A percentile compares a stretch with the other conserved stretches of the same genome.
phyloP scores from a whole-genome alignment of 2,888 invertebrate genomes.

The Drosophila atripex region DNA sequence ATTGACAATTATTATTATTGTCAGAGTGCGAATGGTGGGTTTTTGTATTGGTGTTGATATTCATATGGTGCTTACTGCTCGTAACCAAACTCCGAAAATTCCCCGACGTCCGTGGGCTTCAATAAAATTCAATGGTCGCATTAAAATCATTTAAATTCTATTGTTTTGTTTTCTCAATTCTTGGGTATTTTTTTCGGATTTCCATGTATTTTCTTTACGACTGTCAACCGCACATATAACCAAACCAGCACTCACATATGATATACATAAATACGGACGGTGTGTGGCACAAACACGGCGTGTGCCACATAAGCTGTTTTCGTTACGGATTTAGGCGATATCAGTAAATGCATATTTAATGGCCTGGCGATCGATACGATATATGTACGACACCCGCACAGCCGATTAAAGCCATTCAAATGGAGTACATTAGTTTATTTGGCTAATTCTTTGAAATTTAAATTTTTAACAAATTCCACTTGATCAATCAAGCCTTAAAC shows the following conservation, averaged over 20 bases:
- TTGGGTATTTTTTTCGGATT: slow-evolving; percentile 47
- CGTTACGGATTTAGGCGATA: slow-evolving; percentile 73
- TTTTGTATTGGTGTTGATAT: slow-evolving; percentile 50
- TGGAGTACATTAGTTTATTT: background rate
- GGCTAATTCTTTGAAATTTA: background rate
- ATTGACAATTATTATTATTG: slow-evolving; percentile 79
- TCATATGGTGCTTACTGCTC: slow-evolving; percentile 65
- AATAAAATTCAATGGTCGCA: slow-evolving; percentile 79
- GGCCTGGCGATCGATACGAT: slow-evolving; percentile 69
- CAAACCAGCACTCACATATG: slow-evolving; percentile 13
- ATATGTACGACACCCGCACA: slow-evolving; percentile 28
- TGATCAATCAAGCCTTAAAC: background rate
- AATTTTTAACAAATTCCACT: background rate
- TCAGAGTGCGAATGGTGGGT: slow-evolving; percentile 61
- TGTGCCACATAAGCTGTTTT: slow-evolving; percentile 73
- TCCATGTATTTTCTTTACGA: slow-evolving; percentile 53
- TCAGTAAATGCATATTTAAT: slow-evolving; percentile 78
- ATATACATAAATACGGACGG: slow-evolving; percentile 3
- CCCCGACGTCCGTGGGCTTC: slow-evolving; percentile 49
- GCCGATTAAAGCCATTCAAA: slow-evolving; percentile 26
- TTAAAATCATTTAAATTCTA: slow-evolving; percentile 82
- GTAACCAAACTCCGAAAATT: slow-evolving; percentile 55
- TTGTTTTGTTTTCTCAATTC: slow-evolving; percentile 62
- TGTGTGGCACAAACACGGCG: slow-evolving; percentile 37
- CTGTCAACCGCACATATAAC: slow-evolving; percentile 24